Evolutionary conservation across 2,797 vertebrate genomes (phyloP).

Genomic region (Esox lucius): DNA sequence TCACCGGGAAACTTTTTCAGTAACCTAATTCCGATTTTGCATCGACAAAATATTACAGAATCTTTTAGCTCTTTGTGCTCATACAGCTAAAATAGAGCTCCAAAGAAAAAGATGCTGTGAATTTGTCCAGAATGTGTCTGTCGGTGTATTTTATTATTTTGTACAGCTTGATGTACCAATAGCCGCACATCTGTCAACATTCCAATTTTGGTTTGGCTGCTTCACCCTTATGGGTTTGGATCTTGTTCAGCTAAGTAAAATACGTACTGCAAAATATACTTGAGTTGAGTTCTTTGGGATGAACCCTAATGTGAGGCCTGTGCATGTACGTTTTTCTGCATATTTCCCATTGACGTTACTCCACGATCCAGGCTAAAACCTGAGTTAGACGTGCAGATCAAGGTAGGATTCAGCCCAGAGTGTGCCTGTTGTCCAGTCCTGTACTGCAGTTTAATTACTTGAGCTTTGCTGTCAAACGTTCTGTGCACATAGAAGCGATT

Average conservation of each 20-base stretch:
- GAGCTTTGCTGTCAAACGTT: slow-evolving; percentile 7
- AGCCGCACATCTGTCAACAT: too few species aligned
- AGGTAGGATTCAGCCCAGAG: background rate
- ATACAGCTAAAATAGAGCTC: background rate
- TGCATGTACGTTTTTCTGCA: background rate
- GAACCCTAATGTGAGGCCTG: too few species aligned
- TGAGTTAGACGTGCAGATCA: background rate
- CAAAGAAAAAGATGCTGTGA: too few species aligned
- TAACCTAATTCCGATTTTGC: background rate
- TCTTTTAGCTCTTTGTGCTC: background rate
- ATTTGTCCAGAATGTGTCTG: too few species aligned
- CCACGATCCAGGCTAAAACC: background rate
- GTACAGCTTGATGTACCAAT: too few species aligned
- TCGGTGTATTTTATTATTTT: too few species aligned
- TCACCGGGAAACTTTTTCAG: slow-evolving; percentile 8
- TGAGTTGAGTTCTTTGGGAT: background rate
- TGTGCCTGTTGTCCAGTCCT: slow-evolving; percentile 5
- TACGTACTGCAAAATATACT: background rate
- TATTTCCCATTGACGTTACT: background rate
- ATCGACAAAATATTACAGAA: background rate
- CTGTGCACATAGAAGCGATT: slow-evolving; percentile 1
- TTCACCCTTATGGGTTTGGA: background rate
- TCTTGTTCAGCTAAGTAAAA: background rate
- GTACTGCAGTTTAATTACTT: slow-evolving; percentile 15
- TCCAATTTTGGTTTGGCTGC: background rate